Evolutionary conservation across 2,797 vertebrate genomes (phyloP).

Genomic region (Galaxias olidus): DNA sequence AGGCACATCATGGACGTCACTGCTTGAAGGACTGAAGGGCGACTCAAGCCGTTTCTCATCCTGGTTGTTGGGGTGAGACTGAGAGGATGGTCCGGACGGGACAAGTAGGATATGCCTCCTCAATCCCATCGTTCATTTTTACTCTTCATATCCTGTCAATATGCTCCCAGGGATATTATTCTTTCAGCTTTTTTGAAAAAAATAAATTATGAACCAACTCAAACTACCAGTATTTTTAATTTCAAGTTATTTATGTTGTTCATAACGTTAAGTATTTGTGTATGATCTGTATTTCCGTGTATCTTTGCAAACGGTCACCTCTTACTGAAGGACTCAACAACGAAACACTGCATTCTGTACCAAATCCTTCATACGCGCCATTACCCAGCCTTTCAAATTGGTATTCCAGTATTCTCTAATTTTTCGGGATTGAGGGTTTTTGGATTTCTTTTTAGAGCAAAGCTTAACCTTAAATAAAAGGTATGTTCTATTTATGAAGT

Average conservation of each 20-base stretch:
- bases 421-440: too few relatives aligned
- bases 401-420: slow-evolving; percentile 2
- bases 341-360: slow-evolving; percentile 13
- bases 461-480: slow-evolving; percentile 40
- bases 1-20: too few relatives aligned
- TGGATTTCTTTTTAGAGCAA: too few relatives aligned
- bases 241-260: neutral
- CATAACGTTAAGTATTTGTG: slow-evolving; percentile 3
- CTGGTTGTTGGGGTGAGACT: too few relatives aligned
- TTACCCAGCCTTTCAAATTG: slow-evolving; percentile 27
- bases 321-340: slow-evolving; percentile 11
- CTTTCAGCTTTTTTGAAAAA: slow-evolving; percentile 13
- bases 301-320: too few relatives aligned
- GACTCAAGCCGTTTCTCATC: too few relatives aligned
- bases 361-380: slow-evolving; percentile 11
- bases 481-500: slow-evolving; percentile 49
- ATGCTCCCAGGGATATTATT: neutral
- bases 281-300: neutral
- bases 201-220: slow-evolving; percentile 3
- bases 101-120: too few relatives aligned
- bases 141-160: too few relatives aligned
- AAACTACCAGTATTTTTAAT: neutral
- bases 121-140: too few relatives aligned
- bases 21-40: too few relatives aligned
- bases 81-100: too few relatives aligned